A percentile compares a stretch with the other conserved stretches of the same genome.
Evolutionary conservation across 2,797 vertebrate species (phyloP).

Genomic region (Loriculus beryllinus): DNA sequence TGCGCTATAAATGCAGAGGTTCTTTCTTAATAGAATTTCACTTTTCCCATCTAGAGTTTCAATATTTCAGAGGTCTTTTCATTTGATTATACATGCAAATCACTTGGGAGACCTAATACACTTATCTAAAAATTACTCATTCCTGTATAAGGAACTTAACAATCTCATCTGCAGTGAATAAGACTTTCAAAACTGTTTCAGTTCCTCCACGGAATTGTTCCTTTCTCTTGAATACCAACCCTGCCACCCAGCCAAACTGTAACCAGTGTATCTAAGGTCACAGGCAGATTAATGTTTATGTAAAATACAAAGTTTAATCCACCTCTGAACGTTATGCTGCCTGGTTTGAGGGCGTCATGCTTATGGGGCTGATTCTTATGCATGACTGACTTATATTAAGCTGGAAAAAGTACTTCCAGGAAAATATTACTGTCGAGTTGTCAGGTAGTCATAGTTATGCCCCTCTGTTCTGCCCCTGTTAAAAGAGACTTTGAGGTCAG

Average conservation of each 20-base stretch:
- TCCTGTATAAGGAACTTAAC: slow-evolving; percentile 50
- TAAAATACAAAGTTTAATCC: neutral
- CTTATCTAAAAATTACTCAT: slow-evolving; percentile 66
- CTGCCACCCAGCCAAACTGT: neutral
- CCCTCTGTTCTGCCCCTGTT: neutral
- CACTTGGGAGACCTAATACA: slow-evolving; percentile 60
- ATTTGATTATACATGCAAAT: slow-evolving; percentile 69
- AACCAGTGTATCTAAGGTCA: neutral
- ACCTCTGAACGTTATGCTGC: neutral
- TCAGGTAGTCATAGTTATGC: neutral
- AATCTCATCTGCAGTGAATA: slow-evolving; percentile 39
- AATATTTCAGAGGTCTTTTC: slow-evolving; percentile 64
- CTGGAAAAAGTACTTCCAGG: neutral
- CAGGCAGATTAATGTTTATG: neutral
- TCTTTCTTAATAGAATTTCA: slow-evolving; percentile 68
- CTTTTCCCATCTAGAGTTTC: slow-evolving; percentile 61
- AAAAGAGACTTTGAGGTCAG: neutral
- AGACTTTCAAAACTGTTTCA: slow-evolving; percentile 21
- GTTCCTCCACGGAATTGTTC: neutral
- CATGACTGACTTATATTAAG: neutral
- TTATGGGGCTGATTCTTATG: neutral
- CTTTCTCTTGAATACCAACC: slow-evolving; percentile 3
- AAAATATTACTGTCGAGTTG: neutral
- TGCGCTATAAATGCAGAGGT: slow-evolving; percentile 47
- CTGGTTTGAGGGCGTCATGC: neutral